Percentiles rank a stretch among this genome's conserved stretches.
These are phyloP conservation scores for Emydoidea blandingii DNA, from an alignment of 2,797 vertebrate genomes.

Conservation along the genomic window DNA sequence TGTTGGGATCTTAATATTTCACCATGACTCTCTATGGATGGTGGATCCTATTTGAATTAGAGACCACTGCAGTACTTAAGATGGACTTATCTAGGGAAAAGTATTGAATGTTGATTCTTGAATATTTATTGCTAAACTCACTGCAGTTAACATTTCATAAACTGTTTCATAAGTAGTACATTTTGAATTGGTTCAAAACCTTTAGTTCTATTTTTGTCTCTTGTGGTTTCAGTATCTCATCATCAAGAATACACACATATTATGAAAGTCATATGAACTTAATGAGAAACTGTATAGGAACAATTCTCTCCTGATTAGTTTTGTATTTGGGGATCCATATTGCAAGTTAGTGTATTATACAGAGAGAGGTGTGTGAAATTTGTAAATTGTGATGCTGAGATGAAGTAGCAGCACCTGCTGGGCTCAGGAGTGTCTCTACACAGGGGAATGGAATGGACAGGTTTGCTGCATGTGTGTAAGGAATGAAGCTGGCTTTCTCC, in stretches of 20 bases:
- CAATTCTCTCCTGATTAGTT: not conserved
- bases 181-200: not conserved
- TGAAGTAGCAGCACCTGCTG: not conserved
- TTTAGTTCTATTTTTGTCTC: not conserved
- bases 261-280: not conserved
- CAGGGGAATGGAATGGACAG: not conserved
- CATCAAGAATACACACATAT: not conserved
- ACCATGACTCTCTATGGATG: not conserved
- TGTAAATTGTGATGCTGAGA: not conserved
- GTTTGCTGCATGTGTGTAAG: too few species aligned
- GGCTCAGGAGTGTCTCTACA: not conserved
- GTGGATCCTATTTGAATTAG: not conserved
- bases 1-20: not conserved
- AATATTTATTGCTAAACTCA: constrained; percentile 22
- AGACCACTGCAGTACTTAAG: not conserved
- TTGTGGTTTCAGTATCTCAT: not conserved
- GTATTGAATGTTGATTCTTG: not conserved
- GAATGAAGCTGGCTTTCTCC: too few species aligned
- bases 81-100: not conserved
- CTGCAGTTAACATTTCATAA: not conserved
- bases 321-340: too few species aligned
- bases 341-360: too few species aligned
- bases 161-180: not conserved
- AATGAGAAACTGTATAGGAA: not conserved
- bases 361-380: not conserved